Evolutionary conservation across 1,140 invertebrate species (phyloP).

Genomic region (Bombus huntii): DNA sequence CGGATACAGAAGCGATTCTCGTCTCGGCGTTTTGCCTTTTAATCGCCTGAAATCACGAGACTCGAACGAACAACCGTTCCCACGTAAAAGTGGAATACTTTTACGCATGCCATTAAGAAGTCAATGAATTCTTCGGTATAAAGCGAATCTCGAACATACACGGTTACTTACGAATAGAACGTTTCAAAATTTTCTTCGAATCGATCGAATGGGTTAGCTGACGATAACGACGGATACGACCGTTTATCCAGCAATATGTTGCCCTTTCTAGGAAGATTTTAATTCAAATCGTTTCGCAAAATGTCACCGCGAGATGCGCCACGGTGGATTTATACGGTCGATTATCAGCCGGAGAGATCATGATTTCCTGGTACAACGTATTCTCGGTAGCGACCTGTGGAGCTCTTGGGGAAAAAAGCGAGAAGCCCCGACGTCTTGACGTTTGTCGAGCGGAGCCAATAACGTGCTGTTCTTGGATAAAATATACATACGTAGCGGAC

Average conservation of each 20-base stretch:
- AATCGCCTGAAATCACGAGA: slow-evolving; percentile 12
- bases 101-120: not conserved
- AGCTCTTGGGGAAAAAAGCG: not conserved
- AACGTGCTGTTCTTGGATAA: slow-evolving; percentile 38
- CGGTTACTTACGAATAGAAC: not conserved
- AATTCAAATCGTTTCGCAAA: not conserved
- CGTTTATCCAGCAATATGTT: not conserved
- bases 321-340: not conserved
- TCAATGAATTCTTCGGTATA: not conserved
- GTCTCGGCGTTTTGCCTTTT: slow-evolving; percentile 32
- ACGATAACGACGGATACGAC: not conserved
- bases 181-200: not conserved
- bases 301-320: not conserved
- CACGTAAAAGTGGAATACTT: not conserved
- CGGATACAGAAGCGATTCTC: slow-evolving; percentile 14
- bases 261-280: not conserved
- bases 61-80: not conserved
- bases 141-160: too few relatives aligned
- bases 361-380: not conserved
- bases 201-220: not conserved
- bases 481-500: slow-evolving; percentile 40
- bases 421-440: not conserved
- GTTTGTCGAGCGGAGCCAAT: slow-evolving; percentile 12
- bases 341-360: not conserved
- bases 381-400: not conserved